Percentiles rank a stretch among this genome's conserved stretches.
These are phyloP conservation scores for Palythoa grandis DNA, from an alignment of 92 coral and sea anemone species.

Conservation along the genomic window DNA sequence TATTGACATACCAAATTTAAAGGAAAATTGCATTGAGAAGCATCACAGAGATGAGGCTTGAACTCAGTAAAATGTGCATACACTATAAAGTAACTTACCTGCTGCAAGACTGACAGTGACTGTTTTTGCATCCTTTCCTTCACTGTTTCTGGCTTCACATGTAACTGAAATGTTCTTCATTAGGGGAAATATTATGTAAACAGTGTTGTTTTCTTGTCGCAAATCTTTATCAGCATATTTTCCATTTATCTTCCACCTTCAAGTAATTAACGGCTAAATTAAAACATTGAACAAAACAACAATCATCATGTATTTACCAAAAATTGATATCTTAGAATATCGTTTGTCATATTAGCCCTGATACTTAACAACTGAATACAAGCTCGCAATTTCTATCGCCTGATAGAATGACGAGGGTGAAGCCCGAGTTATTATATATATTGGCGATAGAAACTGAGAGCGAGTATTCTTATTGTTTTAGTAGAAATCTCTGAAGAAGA, in stretches of 20 bases:
- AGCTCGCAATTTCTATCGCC: too few relatives aligned
- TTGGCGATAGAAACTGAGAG: too few relatives aligned
- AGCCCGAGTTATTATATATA: too few relatives aligned
- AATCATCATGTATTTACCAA: neutral
- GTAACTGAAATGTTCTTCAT: conserved; percentile 63
- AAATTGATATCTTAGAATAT: neutral
- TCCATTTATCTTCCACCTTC: conserved; percentile 61
- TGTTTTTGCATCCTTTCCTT: conserved; percentile 61
- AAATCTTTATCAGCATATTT: conserved; percentile 34
- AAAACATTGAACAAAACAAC: neutral
- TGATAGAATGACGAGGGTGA: too few relatives aligned
- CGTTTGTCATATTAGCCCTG: too few relatives aligned
- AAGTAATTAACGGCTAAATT: neutral
- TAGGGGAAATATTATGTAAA: conserved; percentile 48
- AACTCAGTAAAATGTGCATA: too few relatives aligned
- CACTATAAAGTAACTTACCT: neutral
- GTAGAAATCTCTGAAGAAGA: too few relatives aligned
- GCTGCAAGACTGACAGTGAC: conserved; percentile 44
- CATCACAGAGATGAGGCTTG: too few relatives aligned
- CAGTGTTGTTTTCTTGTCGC: conserved; percentile 38
- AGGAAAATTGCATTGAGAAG: too few relatives aligned
- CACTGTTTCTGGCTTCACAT: conserved; percentile 77
- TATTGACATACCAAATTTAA: too few relatives aligned
- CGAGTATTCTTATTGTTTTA: too few relatives aligned
- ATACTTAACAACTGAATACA: neutral